Conservation (phyloP, 2,113 vertebrate species). For the Malurus alboscapulatus region DNA sequence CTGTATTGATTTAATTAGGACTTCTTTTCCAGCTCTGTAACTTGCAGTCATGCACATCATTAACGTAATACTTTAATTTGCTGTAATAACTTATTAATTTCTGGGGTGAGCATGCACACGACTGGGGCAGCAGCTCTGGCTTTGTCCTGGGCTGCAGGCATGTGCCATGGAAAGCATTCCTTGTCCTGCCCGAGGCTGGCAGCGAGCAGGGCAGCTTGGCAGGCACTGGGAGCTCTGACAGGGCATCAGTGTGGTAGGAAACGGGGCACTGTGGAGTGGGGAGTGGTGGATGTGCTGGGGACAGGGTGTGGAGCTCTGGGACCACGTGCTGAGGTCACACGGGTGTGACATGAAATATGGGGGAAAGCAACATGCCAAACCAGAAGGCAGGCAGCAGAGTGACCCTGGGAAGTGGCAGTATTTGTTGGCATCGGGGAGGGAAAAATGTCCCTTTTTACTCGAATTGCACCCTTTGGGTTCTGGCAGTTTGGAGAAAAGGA, state of each 20-base stretch:
- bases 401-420: not conserved
- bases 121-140: not conserved
- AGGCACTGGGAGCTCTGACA: fast-evolving
- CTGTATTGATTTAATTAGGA: conserved; percentile 67
- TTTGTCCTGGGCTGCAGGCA: not conserved
- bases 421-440: not conserved
- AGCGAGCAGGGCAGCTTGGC: not conserved
- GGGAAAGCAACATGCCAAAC: not conserved
- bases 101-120: not conserved
- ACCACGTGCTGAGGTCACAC: fast-evolving
- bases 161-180: not conserved
- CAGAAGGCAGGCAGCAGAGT: not conserved
- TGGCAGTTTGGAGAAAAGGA: conserved; percentile 14
- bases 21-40: conserved; percentile 43
- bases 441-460: conserved; percentile 8
- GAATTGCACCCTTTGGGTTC: conserved; percentile 19
- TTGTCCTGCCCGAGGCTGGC: not conserved
- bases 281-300: not conserved
- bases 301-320: not conserved
- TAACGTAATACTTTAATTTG: conserved; percentile 48
- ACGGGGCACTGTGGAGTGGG: fast-evolving
- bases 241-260: fast-evolving
- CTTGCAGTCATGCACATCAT: conserved; percentile 29
- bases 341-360: not conserved
- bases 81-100: conserved; percentile 43